Base-by-base conservation (phyloP, 2,113 vertebrate genomes). In the Scophthalmus maximus region DNA sequence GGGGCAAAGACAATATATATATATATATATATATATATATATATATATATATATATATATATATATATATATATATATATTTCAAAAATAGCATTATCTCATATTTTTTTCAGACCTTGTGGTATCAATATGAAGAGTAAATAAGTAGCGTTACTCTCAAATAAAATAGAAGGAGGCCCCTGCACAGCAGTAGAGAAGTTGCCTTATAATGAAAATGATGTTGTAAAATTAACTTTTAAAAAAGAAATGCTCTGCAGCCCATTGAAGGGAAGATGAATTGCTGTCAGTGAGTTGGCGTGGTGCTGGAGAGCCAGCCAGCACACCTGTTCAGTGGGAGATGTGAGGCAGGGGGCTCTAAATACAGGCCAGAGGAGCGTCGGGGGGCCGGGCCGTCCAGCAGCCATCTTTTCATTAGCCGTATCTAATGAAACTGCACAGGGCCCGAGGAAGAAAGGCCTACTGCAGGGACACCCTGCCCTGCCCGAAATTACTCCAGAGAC, bases 381-480 rank as follows among this genome's bases (percentile, higher is more conserved):
- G 89, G 85, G 84, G 84, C 67, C 40, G 70, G 83, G 72, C 84
- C 69, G 87, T 42, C 81, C 86, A 88, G 87, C 78, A 89, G 86
- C 79, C 91, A 91, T 92, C 90, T 93, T 93, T 94, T 93, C 91
- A 94, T 94, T 93, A 94, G 88, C 84, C 90, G 88, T 89, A 85
- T 90, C 92, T 93, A 94, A 94, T 94, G 92, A 94, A 93, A 94
- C 90, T 89, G 89, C 89, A 89, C 84, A 83, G 82, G 78, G 82
- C 83, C 69, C 1, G 72, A 61, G 87, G 80, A 91, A 92, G 91
- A 93, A 91, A 90, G 88, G 81, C 86, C 90, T 82, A 90, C 92
- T 73, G 88, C 92, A 63, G 92, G 79, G 91, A 92, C 90, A 91
- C 91, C 91, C 89, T 91, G 90, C 91, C 90, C 84, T 89, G 88